A percentile compares a stretch with the other conserved stretches of the same genome.
phyloP scores from a whole-genome alignment of 1,140 invertebrate species.

The Drosophila repletoides region DNA sequence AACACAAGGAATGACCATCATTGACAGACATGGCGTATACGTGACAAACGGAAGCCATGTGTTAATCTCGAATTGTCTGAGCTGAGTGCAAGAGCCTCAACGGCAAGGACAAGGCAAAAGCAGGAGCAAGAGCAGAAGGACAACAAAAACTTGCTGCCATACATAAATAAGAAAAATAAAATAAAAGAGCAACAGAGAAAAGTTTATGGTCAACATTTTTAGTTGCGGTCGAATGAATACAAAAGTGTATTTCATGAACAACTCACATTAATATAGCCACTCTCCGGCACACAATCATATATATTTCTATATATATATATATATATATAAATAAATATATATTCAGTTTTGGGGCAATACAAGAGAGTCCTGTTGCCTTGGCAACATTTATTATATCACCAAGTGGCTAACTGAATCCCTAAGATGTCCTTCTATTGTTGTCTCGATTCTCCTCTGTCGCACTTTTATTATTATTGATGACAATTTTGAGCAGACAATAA shows the following conservation, averaged over 20 bases:
- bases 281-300: constrained; percentile 9
- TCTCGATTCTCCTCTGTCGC: constrained; percentile 9
- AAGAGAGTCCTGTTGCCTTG: constrained; percentile 42
- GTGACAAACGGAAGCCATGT: constrained; percentile 56
- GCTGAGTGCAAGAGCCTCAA: too few relatives aligned
- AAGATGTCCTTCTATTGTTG: constrained; percentile 48
- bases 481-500: constrained; percentile 79
- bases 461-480: constrained; percentile 80
- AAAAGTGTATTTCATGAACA: constrained; percentile 75
- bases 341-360: not conserved
- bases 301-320: not conserved
- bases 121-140: constrained; percentile 13
- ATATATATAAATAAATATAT: not conserved
- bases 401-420: constrained; percentile 60
- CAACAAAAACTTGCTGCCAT: constrained; percentile 55
- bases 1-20: constrained; percentile 38
- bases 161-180: constrained; percentile 68
- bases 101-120: constrained; percentile 22
- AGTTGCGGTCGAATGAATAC: constrained; percentile 77
- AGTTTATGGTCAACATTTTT: constrained; percentile 77
- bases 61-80: constrained; percentile 50
- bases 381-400: constrained; percentile 74
- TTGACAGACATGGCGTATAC: constrained; percentile 46
- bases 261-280: constrained; percentile 42
- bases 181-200: constrained; percentile 29